Conservation (phyloP, 2,797 vertebrate species). For the Tiaroga cobitis region DNA sequence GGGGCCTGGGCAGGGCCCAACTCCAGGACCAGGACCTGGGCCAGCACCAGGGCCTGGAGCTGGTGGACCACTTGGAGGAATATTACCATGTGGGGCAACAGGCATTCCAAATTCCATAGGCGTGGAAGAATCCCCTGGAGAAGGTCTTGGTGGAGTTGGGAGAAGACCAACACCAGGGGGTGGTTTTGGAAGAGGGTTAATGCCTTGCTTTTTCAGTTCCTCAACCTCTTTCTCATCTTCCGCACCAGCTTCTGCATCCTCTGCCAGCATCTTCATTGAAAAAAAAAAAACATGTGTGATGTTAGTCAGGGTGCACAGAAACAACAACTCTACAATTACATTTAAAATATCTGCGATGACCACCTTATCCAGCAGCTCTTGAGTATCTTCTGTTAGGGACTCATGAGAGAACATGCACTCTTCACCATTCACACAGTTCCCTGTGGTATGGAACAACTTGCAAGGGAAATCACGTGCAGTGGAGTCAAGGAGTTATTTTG, state of each 20-base stretch:
- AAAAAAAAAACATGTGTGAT: not conserved
- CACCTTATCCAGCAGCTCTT: conserved; percentile 94
- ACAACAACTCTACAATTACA: not conserved
- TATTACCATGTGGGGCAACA: conserved; percentile 66
- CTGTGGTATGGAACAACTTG: conserved; percentile 94
- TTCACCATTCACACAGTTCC: conserved; percentile 92
- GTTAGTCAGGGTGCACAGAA: not conserved
- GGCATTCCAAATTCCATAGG: conserved; percentile 71
- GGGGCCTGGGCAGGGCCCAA: conserved; percentile 67
- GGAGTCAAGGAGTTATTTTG: conserved; percentile 78
- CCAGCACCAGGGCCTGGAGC: conserved; percentile 63
- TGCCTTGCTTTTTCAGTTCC: conserved; percentile 95
- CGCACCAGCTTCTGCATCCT: conserved; percentile 92
- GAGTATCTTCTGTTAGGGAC: conserved; percentile 87
- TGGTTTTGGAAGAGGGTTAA: conserved; percentile 93
- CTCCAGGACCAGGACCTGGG: conserved; percentile 62
- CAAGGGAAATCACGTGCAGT: conserved; percentile 90
- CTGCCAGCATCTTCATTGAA: conserved; percentile 86
- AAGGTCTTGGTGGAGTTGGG: conserved; percentile 87
- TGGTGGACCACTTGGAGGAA: conserved; percentile 64
- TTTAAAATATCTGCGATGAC: not conserved
- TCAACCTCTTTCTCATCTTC: conserved; percentile 98
- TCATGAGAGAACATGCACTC: conserved; percentile 98
- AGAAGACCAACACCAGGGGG: conserved; percentile 93
- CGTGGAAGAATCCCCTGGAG: conserved; percentile 73